Evolutionary conservation across 2,113 vertebrate genomes (phyloP).

Genomic region (Peromyscus leucopus): DNA sequence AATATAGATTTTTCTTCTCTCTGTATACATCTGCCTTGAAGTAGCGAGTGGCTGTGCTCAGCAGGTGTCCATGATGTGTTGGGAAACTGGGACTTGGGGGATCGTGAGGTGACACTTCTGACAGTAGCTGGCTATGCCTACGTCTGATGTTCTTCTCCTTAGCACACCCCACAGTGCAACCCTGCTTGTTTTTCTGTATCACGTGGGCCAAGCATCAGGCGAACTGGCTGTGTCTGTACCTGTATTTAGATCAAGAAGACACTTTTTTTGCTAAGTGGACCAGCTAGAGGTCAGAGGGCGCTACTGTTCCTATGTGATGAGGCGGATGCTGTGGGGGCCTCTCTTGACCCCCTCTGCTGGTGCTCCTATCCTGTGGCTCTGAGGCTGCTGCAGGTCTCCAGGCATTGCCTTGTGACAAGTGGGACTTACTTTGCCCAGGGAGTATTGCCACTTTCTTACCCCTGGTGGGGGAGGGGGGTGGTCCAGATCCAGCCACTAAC

Average conservation of each 20-base stretch:
- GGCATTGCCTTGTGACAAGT: not conserved
- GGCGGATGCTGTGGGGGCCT: fast-evolving
- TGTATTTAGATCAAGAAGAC: not conserved
- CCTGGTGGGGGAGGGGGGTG: fast-evolving
- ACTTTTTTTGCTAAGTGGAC: not conserved
- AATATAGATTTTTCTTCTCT: not conserved
- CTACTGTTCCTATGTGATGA: fast-evolving
- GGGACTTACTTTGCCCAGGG: not conserved
- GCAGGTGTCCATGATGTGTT: not conserved
- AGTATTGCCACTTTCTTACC: not conserved
- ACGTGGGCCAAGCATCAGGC: not conserved
- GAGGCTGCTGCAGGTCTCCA: not conserved
- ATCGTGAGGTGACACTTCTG: not conserved
- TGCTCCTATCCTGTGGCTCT: not conserved
- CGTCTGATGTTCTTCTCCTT: not conserved
- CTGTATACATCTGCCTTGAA: not conserved
- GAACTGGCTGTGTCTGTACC: not conserved
- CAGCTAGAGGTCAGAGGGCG: not conserved
- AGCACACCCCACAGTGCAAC: not conserved
- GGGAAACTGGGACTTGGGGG: not conserved
- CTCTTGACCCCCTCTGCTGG: fast-evolving
- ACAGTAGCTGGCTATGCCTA: not conserved
- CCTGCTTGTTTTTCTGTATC: not conserved
- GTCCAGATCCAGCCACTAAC: not conserved
- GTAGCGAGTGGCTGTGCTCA: not conserved